Evolutionary conservation across 2,888 invertebrate species (phyloP).

Genomic region (Iselma pallidipennis): DNA sequence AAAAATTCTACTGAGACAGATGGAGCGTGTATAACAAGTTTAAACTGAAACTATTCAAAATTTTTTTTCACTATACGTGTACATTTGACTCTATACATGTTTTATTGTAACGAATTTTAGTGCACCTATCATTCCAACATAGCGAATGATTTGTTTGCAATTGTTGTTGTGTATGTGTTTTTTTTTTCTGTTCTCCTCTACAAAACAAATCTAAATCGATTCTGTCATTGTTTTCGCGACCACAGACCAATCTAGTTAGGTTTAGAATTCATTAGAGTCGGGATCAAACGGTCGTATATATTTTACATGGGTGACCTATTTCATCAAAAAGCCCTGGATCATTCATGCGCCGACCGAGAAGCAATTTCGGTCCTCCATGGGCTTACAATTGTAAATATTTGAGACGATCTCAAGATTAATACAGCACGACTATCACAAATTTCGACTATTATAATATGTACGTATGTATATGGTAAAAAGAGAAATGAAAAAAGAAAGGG

Average conservation of each 20-base stretch:
- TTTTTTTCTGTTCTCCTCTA: neutral
- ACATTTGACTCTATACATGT: neutral
- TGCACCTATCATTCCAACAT: neutral
- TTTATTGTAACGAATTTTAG: neutral
- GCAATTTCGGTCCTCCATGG: conserved; percentile 13
- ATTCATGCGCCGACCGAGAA: conserved; percentile 20
- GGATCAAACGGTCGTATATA: conserved; percentile 24
- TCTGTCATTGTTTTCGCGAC: conserved; percentile 14
- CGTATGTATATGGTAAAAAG: too few species aligned
- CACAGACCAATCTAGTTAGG: conserved; percentile 17
- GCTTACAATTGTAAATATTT: conserved; percentile 15
- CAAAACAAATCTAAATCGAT: neutral
- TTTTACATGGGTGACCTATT: conserved; percentile 23
- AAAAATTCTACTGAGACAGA: neutral
- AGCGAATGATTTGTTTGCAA: conserved; percentile 12
- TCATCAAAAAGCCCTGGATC: conserved; percentile 22
- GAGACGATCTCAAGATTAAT: conserved; percentile 10
- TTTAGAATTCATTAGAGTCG: conserved; percentile 23
- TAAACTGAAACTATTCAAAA: neutral
- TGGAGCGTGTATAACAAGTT: neutral
- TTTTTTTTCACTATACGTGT: neutral
- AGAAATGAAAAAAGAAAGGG: too few species aligned
- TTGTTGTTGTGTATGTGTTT: conserved; percentile 5
- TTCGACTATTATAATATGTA: neutral
- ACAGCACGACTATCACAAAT: neutral